Evolutionary conservation across 2,797 vertebrate genomes (phyloP).

Genomic region (Potorous gilbertii): DNA sequence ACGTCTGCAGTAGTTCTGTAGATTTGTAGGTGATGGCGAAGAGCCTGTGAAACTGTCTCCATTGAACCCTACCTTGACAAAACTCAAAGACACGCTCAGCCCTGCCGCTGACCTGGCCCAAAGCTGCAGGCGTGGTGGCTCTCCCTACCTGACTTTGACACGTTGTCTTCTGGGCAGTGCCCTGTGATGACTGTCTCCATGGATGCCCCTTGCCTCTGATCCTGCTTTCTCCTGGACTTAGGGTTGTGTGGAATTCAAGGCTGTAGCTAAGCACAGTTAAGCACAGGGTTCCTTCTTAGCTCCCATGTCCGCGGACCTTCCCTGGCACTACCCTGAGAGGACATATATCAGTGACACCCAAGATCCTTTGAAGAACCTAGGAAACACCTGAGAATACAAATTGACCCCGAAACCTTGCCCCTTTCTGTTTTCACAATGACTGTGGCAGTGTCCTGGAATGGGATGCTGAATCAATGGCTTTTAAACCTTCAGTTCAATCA

Average conservation of each 20-base stretch:
- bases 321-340: not conserved
- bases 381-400: not conserved
- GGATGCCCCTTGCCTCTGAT: no score
- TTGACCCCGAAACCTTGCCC: not conserved
- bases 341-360: not conserved
- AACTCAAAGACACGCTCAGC: not conserved
- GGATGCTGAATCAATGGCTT: not conserved
- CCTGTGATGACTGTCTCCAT: not conserved
- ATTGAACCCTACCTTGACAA: not conserved
- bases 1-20: not conserved
- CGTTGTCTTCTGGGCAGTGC: not conserved
- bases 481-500: not conserved
- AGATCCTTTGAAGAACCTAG: not conserved
- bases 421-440: not conserved
- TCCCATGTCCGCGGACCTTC: not conserved
- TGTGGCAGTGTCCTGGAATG: not conserved
- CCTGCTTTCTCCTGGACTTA: not conserved
- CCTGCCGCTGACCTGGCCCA: not conserved
- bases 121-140: no score
- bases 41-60: not conserved
- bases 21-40: not conserved
- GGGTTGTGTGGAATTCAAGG: not conserved
- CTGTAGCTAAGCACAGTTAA: not conserved
- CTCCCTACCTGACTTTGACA: not conserved
- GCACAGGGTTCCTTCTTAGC: not conserved